These are phyloP conservation scores for Hippocampus mohnikei DNA, from an alignment of 2,113 vertebrate species.

Conservation along the genomic window DNA sequence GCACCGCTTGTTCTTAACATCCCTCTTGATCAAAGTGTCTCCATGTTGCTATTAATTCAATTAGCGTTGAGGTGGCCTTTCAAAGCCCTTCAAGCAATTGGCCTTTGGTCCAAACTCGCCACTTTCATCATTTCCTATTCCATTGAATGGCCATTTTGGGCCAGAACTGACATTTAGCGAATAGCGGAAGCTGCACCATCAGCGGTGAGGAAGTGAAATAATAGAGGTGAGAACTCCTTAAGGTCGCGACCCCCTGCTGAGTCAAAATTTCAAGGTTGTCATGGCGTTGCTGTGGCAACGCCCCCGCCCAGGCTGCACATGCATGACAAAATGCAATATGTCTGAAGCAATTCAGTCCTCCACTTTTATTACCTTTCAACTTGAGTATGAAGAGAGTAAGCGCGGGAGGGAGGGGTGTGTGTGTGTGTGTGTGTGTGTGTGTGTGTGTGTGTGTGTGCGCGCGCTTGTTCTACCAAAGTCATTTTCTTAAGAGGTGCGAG, in stretches of 20 bases:
- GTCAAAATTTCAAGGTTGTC: neutral
- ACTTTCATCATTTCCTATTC: constrained; percentile 1
- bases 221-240: neutral
- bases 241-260: neutral
- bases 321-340: neutral
- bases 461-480: too few species aligned
- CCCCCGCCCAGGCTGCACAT: neutral
- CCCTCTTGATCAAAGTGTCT: neutral
- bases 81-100: neutral
- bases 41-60: constrained; percentile 2
- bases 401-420: too few species aligned
- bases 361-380: neutral
- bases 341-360: neutral
- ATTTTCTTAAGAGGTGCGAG: too few species aligned
- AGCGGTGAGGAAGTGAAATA: neutral
- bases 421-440: too few species aligned
- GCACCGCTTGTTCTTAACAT: neutral
- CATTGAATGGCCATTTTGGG: neutral
- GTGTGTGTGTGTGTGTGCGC: too few species aligned
- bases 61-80: constrained; percentile 3
- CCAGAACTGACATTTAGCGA: neutral
- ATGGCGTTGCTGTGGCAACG: neutral
- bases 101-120: neutral
- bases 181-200: neutral
- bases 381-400: neutral